phyloP scores from a whole-genome alignment of 2,797 vertebrate genomes.

The Urosaurus nigricauda region DNA sequence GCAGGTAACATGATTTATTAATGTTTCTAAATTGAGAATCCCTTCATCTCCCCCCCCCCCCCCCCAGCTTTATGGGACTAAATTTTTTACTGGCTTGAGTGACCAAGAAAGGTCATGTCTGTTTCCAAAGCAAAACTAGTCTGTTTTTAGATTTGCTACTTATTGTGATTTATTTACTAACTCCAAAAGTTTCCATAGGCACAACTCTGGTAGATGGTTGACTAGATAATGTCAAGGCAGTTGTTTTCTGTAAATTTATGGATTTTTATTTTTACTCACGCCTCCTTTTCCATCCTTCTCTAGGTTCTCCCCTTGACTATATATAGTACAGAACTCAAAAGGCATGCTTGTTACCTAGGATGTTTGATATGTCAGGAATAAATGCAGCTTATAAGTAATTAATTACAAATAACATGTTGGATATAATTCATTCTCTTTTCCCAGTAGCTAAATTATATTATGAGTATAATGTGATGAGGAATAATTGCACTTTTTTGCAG shows the following conservation, averaged over 20 bases:
- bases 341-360: not conserved
- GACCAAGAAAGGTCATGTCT: slow-evolving; percentile 40
- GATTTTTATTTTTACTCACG: slow-evolving; percentile 6
- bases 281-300: not conserved
- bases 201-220: slow-evolving; percentile 42
- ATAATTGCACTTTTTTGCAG: no score
- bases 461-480: no score
- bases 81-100: slow-evolving; percentile 38
- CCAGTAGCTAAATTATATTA: not conserved
- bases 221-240: slow-evolving; percentile 17
- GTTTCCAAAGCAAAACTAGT: slow-evolving; percentile 51
- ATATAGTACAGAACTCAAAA: slow-evolving; percentile 1
- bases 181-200: slow-evolving; percentile 46
- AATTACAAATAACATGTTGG: not conserved
- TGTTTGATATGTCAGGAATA: not conserved
- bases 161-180: slow-evolving; percentile 53
- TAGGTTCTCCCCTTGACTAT: not conserved
- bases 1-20: slow-evolving; percentile 24
- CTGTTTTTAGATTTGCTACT: slow-evolving; percentile 53
- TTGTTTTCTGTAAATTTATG: slow-evolving; percentile 38
- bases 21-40: slow-evolving; percentile 38
- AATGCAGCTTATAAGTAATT: not conserved
- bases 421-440: not conserved
- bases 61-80: slow-evolving; percentile 44
- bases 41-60: not conserved